Percentiles rank a stretch among this genome's conserved stretches.
Conservation (phyloP, 2,888 invertebrate genomes). For the Drosophila anomalata region DNA sequence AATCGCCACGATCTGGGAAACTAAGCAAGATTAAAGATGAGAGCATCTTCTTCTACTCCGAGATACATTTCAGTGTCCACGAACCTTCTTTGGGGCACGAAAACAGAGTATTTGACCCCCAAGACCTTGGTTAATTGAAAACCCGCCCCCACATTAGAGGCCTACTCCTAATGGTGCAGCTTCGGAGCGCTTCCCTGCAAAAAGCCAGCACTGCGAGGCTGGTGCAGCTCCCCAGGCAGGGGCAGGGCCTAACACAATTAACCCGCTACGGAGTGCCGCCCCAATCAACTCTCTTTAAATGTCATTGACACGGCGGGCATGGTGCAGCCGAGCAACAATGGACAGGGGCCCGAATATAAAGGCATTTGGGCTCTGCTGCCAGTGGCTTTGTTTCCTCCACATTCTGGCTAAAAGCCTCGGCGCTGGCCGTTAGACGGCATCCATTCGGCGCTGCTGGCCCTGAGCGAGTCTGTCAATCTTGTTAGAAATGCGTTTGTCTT, state of each 20-base stretch:
- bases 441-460: conserved; percentile 17
- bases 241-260: conserved; percentile 66
- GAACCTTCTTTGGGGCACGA: neutral
- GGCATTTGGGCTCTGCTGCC: conserved; percentile 13
- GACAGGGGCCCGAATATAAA: conserved; percentile 11
- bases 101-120: neutral
- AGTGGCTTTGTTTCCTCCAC: neutral
- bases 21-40: neutral
- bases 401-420: neutral
- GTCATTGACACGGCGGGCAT: conserved; percentile 37
- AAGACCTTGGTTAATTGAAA: conserved; percentile 7
- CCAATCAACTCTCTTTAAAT: conserved; percentile 35
- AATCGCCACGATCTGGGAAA: neutral
- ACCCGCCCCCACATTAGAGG: conserved; percentile 7
- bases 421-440: conserved; percentile 23
- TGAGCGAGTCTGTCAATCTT: conserved; percentile 42
- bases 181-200: neutral
- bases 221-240: conserved; percentile 30
- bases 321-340: conserved; percentile 27
- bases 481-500: conserved; percentile 56
- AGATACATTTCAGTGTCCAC: too few species aligned
- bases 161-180: neutral
- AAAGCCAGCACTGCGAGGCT: neutral
- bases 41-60: neutral
- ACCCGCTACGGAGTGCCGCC: conserved; percentile 44